Evolutionary conservation across 2,888 invertebrate species (phyloP).

Genomic region (Chalcis sispes): DNA sequence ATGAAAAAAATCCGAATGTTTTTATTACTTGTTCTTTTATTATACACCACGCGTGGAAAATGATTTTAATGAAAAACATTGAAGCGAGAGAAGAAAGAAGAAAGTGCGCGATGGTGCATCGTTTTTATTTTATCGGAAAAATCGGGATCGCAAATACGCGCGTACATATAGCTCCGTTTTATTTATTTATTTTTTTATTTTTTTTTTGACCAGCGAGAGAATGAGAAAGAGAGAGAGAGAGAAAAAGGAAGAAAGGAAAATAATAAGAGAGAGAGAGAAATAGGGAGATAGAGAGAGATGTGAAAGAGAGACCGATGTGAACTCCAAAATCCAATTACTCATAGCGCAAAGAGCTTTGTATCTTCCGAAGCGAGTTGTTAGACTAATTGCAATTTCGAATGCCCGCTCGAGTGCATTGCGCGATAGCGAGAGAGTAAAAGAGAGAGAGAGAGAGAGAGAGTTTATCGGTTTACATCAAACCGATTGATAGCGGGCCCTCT

Average conservation of each 20-base stretch:
- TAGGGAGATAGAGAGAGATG: neutral
- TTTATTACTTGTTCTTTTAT: too few species aligned
- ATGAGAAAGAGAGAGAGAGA: too few species aligned
- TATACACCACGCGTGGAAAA: too few species aligned
- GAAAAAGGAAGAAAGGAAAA: too few species aligned
- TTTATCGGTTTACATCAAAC: constrained; percentile 53
- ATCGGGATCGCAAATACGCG: too few species aligned
- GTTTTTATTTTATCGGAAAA: neutral
- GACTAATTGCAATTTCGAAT: constrained; percentile 66
- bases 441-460: constrained; percentile 17
- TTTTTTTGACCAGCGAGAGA: neutral
- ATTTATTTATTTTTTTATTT: too few species aligned
- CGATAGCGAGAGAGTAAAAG: constrained; percentile 7
- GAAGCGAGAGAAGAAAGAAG: too few species aligned
- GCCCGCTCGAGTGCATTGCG: constrained; percentile 46
- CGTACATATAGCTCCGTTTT: too few species aligned
- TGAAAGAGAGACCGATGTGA: constrained; percentile 13
- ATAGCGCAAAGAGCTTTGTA: constrained; percentile 58
- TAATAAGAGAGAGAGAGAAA: too few species aligned
- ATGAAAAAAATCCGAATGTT: too few species aligned
- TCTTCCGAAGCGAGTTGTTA: constrained; percentile 62
- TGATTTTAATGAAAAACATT: too few species aligned
- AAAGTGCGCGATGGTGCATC: too few species aligned
- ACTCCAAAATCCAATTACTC: constrained; percentile 54
- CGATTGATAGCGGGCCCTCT: constrained; percentile 35